Evolutionary conservation across 2,888 invertebrate genomes (phyloP), one percentile per base, ranked within the genome.

Genomic region (Spilarctia lutea): DNA sequence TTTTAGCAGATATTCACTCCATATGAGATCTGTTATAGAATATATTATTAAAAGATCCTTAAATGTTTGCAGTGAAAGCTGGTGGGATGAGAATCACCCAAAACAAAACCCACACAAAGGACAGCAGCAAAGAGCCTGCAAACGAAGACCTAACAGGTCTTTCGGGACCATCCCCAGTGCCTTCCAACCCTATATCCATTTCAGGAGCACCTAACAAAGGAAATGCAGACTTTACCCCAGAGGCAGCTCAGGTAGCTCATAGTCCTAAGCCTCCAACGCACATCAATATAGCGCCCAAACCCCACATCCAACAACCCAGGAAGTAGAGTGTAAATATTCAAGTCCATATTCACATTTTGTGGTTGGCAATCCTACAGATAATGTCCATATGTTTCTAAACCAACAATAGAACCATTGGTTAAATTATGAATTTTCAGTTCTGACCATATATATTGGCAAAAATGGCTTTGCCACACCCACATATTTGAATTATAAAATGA

Each of bases 71-170:
- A 98, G 98, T 98, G 6, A 99, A 98, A 96, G 98, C 98, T 75
- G 99, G 99, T 71, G 98, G 98, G 3, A 98, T 98, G 98, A 96
- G 99, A 84, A 98, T 99, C 87, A 98, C 98, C 24, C 98, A 99
- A 88, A 98, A 99, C 89, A 98, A 98, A 92, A 93, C 97, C 11
- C 97, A 97, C 84, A 93, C 97, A 65, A 97, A 97, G 83, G 97
- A 97, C 73, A 96, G 95, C 24, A 67, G 82, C 18, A 97, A 97
- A 90, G 97, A 97, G 84, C 86, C 96, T 16, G 92, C 96, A 7
- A 96, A 97, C 72, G 98, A 97, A 89, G 98, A 98, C 87, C 96
- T 97, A 77, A 97, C 97, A 0, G 97, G 97, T 65, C 96, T 98
- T 0, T 97, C 97, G 73, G 97, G 98, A 42, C 97, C 97, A 0